Evolutionary conservation across 2,888 invertebrate genomes (phyloP).

Genomic region (Plagiodera versicolora): DNA sequence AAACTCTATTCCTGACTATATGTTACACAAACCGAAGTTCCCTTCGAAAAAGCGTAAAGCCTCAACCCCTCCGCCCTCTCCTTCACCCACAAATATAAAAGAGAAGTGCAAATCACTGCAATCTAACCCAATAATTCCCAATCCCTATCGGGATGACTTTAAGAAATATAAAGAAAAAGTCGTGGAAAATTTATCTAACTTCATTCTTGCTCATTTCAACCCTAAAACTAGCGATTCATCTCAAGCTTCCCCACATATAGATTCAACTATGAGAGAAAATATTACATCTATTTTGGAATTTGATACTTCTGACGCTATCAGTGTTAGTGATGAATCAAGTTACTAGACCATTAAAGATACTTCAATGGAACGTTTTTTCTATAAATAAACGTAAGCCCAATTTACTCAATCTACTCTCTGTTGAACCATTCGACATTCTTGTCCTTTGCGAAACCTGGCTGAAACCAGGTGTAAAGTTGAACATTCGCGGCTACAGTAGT

Average conservation of each 20-base stretch:
- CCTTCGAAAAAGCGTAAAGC: neutral
- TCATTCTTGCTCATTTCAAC: neutral
- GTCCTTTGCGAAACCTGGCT: neutral
- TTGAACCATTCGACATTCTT: conserved; percentile 1
- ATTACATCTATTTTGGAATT: neutral
- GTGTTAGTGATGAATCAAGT: neutral
- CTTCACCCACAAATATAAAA: neutral
- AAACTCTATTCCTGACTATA: neutral
- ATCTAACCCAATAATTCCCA: neutral
- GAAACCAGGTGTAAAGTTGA: no score
- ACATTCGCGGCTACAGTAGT: neutral
- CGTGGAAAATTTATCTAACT: neutral
- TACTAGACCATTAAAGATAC: neutral
- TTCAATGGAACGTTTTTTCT: neutral
- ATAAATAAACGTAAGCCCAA: neutral
- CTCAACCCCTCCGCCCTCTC: neutral
- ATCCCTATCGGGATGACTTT: neutral
- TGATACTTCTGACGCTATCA: neutral
- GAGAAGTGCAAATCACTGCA: neutral
- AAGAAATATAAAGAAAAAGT: neutral
- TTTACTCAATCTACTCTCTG: neutral
- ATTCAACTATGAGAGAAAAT: neutral
- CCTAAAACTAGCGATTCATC: neutral
- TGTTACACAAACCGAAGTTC: neutral
- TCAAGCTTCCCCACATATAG: neutral